A percentile compares a stretch with the other conserved stretches of the same genome.
Conservation (phyloP, 2,888 invertebrate species). For the Aleiodes alternator region DNA sequence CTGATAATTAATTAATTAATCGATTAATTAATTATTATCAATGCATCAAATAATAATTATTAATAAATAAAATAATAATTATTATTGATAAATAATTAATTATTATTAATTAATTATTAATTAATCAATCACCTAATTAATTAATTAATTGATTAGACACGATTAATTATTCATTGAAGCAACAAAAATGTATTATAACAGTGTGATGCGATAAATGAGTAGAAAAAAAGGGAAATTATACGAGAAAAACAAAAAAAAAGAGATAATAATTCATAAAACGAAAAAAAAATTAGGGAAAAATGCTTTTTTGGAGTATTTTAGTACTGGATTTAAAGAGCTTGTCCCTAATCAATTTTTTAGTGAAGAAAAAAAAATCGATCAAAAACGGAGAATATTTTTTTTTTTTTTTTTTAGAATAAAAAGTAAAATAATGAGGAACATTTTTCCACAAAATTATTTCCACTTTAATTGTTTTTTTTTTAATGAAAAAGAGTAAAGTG, state of each 20-base stretch:
- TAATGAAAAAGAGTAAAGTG: slow-evolving; percentile 31
- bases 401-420: not conserved
- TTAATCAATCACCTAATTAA: no score
- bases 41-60: no score
- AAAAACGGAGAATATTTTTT: not conserved
- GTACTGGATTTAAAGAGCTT: not conserved
- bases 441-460: slow-evolving; percentile 46
- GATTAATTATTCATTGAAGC: not conserved
- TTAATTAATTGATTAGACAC: slow-evolving; percentile 62
- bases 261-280: not conserved
- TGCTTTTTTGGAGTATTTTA: not conserved
- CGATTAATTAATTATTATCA: no score
- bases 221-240: not conserved
- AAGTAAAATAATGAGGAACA: slow-evolving; percentile 11
- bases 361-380: not conserved
- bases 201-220: not conserved
- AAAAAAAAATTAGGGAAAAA: not conserved
- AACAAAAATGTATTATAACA: slow-evolving; percentile 16
- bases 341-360: not conserved
- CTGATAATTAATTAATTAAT: slow-evolving; percentile 59
- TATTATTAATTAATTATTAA: no score
- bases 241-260: not conserved
- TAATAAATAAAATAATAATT: no score
- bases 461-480: slow-evolving; percentile 41
- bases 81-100: no score